A percentile compares a stretch with the other conserved stretches of the same genome.
Conservation (phyloP, 2,888 invertebrate genomes). For the Brachypterus glaber region DNA sequence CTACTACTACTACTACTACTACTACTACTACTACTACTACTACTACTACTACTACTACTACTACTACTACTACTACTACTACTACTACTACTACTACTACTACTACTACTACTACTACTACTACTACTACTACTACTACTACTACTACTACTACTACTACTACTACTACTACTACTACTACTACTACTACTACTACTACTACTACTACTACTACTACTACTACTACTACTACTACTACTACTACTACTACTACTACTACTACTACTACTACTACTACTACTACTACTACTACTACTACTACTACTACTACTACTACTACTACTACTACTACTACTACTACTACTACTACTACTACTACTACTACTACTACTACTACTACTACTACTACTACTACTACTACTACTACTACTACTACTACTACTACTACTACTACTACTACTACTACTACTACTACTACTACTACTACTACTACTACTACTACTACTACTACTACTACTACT, state of each 20-base stretch:
- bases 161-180: slow-evolving; percentile 2
- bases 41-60: slow-evolving; percentile 2
- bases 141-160: slow-evolving; percentile 2
- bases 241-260: slow-evolving; percentile 2
- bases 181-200: slow-evolving; percentile 2
- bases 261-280: slow-evolving; percentile 2
- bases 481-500: slow-evolving; percentile 2
- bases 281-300: slow-evolving; percentile 2
- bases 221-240: slow-evolving; percentile 2
- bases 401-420: slow-evolving; percentile 2
- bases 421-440: slow-evolving; percentile 2
- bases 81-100: slow-evolving; percentile 2
- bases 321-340: slow-evolving; percentile 2
- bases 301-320: slow-evolving; percentile 2
- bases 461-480: slow-evolving; percentile 2
- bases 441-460: slow-evolving; percentile 2
- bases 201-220: slow-evolving; percentile 2
- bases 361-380: slow-evolving; percentile 2
- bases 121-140: slow-evolving; percentile 2
- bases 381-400: slow-evolving; percentile 2
- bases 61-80: slow-evolving; percentile 2
- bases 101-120: slow-evolving; percentile 2
- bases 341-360: slow-evolving; percentile 2
- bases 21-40: slow-evolving; percentile 2
- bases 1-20: slow-evolving; percentile 2